Percentiles rank a stretch among this genome's conserved stretches.
Evolutionary conservation across 2,113 vertebrate species (phyloP).

Genomic region (Caranx ignobilis): DNA sequence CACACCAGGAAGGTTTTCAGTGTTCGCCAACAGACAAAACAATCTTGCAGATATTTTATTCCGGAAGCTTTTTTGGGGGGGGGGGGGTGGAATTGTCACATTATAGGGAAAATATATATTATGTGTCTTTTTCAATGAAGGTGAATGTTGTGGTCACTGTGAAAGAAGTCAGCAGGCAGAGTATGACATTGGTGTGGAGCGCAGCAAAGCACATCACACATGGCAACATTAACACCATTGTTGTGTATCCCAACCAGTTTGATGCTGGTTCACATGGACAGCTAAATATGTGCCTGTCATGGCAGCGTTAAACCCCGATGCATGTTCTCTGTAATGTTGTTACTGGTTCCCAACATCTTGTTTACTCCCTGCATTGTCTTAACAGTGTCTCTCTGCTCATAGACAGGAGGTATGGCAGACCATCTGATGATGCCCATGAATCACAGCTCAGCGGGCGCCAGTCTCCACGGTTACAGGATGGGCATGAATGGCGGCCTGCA

Average conservation of each 20-base stretch:
- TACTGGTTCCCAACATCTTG: slow-evolving; percentile 25
- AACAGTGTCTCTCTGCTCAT: slow-evolving; percentile 57
- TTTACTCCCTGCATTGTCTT: slow-evolving; percentile 31
- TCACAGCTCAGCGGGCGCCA: slow-evolving; percentile 85
- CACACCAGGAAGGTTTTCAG: slow-evolving; percentile 36
- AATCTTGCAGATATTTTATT: slow-evolving; percentile 54
- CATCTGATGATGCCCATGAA: slow-evolving; percentile 96
- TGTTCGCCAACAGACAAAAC: slow-evolving; percentile 46
- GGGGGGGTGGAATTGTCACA: slow-evolving; percentile 34
- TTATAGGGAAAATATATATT: slow-evolving; percentile 3
- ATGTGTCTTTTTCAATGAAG: slow-evolving; percentile 12
- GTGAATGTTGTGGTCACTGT: slow-evolving; percentile 4
- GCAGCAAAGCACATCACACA: slow-evolving; percentile 6
- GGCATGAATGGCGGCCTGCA: slow-evolving; percentile 87
- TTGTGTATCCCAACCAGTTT: slow-evolving; percentile 13
- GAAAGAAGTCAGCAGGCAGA: not conserved
- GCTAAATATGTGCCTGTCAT: not conserved
- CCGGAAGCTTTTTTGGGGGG: slow-evolving; percentile 46
- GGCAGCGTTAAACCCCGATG: not conserved
- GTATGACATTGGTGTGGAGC: slow-evolving; percentile 1
- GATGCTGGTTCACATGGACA: slow-evolving; percentile 4
- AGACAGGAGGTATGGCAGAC: slow-evolving; percentile 90
- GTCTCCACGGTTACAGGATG: slow-evolving; percentile 90
- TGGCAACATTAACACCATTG: not conserved
- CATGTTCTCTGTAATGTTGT: not conserved